Evolutionary conservation across 2,888 invertebrate species (phyloP).

Genomic region (Zeuzera pyrina): DNA sequence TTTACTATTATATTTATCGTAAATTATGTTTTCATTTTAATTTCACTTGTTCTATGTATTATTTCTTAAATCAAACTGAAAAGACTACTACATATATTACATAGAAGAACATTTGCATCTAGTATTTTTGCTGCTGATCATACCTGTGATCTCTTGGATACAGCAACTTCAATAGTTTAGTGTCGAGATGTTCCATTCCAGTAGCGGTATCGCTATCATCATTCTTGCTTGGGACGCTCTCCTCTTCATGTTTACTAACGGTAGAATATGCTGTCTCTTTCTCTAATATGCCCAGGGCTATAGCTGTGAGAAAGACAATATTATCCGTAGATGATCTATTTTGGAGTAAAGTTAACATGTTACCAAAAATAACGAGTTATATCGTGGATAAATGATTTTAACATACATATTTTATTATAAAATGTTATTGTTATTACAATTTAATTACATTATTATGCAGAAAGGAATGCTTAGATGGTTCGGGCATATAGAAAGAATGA

Average conservation of each 20-base stretch:
- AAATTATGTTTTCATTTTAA: not conserved
- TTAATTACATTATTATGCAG: too few relatives aligned
- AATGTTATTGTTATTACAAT: too few relatives aligned
- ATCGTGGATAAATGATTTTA: too few relatives aligned
- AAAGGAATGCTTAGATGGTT: too few relatives aligned
- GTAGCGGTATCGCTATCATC: slow-evolving; percentile 50
- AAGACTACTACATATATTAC: too few relatives aligned
- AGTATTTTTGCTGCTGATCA: slow-evolving; percentile 2
- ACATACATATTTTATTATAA: too few relatives aligned
- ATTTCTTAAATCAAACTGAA: too few relatives aligned
- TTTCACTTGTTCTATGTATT: not conserved
- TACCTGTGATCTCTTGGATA: slow-evolving; percentile 76
- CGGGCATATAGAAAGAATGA: too few relatives aligned
- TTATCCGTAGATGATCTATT: not conserved
- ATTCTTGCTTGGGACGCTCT: slow-evolving; percentile 20
- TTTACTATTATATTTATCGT: not conserved
- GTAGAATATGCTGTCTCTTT: slow-evolving; percentile 59
- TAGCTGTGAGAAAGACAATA: slow-evolving; percentile 23
- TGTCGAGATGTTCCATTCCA: slow-evolving; percentile 75
- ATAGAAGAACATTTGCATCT: too few relatives aligned
- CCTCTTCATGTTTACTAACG: slow-evolving; percentile 25
- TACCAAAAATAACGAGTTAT: not conserved
- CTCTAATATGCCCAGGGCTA: slow-evolving; percentile 47
- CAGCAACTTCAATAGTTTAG: slow-evolving; percentile 73
- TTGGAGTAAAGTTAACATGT: slow-evolving; percentile 1